These are phyloP conservation scores for Drosophila histrio DNA, from an alignment of 2,888 invertebrate species.

Conservation along the genomic window DNA sequence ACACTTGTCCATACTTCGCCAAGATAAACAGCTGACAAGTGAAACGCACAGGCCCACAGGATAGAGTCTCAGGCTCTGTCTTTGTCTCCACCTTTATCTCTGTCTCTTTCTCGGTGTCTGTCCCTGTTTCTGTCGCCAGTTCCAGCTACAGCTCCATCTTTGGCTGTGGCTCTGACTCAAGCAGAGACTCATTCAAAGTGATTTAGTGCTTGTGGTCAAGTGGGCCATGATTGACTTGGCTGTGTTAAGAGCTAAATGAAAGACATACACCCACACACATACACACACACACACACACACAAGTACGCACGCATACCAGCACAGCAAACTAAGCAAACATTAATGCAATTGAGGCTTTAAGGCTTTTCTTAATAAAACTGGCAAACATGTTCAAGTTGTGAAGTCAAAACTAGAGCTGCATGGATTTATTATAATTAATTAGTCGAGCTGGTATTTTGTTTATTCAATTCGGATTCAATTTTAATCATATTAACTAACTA, in stretches of 20 bases:
- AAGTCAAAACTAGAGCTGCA: neutral
- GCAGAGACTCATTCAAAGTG: constrained; percentile 62
- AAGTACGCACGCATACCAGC: neutral
- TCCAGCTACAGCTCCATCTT: constrained; percentile 15
- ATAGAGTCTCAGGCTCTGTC: neutral
- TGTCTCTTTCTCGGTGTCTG: neutral
- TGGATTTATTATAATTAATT: constrained; percentile 5
- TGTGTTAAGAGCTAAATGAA: constrained; percentile 51
- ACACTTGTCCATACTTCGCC: constrained; percentile 47
- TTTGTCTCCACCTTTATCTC: neutral
- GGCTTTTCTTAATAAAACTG: neutral
- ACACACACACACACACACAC: neutral
- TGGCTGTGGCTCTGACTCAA: constrained; percentile 23
- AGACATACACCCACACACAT: constrained; percentile 26
- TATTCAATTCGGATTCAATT: neutral
- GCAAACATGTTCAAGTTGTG: constrained; percentile 1
- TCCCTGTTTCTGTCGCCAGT: neutral
- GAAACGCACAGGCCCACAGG: constrained; percentile 14
- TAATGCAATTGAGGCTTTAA: constrained; percentile 24
- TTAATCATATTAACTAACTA: neutral
- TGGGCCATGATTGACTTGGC: constrained; percentile 70
- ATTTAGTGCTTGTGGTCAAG: constrained; percentile 77
- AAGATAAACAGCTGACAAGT: constrained; percentile 74
- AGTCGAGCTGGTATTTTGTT: neutral
- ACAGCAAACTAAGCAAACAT: constrained; percentile 10